Base-by-base conservation (phyloP, 2,888 invertebrate species). In the Andrena fulva region DNA sequence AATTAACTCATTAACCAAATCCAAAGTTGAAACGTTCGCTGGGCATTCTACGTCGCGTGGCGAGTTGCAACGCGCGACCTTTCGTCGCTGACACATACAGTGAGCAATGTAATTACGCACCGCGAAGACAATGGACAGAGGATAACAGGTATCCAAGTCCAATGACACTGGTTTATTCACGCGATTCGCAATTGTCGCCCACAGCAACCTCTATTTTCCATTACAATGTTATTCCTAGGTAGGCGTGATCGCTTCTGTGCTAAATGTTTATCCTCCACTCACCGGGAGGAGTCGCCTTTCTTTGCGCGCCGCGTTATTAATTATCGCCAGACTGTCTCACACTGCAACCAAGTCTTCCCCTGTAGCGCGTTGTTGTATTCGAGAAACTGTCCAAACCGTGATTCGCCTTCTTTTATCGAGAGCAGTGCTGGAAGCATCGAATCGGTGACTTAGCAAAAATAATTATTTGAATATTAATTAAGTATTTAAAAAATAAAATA, bases 181-280 rank as follows among this genome's bases (percentile, higher is more conserved):
- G 72, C 29, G 75, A 71, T 76, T 80, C 62, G 56, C 87, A 72
- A 84, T 80, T 78, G 67, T 87, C 87, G 84, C 81, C 81, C 73
- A 86, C 84, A 35, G 67, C 35, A 50, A 52, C 80, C 54, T 68
- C 35, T 52, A 60, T 68, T 70, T 66, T 79, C 67, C 85, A 73
- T 85, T 63, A 35, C 70, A 79, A 83, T 78, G 75, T 78, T 87
- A 78, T 66, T 66, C 74, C 8, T 63, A 60, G 71, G 77, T 78
- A 73, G 81, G 76, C 59, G 74, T 20, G 66, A 64, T 69, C 29
- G 75, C 86, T 78, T 78, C 85, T 33, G 71, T 67, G 63, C 59
- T 63, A 20, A 56, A 80, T 52, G 42, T 67, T 74, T 86, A 62
- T 69, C 62, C 42, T 62, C 76, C 48, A 54, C 69, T 80, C 62